Evolutionary conservation across 2,113 vertebrate species (phyloP).

Genomic region (Picathartes gymnocephalus): DNA sequence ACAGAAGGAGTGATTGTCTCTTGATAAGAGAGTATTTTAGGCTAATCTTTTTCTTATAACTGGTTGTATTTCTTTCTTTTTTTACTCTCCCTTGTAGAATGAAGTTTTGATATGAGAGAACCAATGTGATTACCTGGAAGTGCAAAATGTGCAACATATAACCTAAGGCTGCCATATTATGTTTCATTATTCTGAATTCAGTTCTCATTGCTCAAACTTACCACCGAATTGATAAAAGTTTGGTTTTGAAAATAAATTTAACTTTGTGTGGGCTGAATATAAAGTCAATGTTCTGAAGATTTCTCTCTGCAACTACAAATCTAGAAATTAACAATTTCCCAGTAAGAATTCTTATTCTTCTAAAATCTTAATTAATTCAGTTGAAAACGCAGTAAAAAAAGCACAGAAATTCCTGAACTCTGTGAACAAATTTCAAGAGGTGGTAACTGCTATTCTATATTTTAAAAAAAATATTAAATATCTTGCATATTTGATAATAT

Average conservation of each 20-base stretch:
- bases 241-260: neutral
- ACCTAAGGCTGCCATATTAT: neutral
- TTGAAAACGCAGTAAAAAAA: neutral
- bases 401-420: neutral
- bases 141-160: fast-evolving
- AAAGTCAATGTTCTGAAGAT: neutral
- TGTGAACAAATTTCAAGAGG: neutral
- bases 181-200: neutral
- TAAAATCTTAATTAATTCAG: neutral
- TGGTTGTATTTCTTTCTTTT: neutral
- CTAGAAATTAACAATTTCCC: neutral
- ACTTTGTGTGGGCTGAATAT: neutral
- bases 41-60: neutral
- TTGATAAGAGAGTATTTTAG: neutral
- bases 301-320: neutral
- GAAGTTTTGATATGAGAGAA: neutral
- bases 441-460: neutral
- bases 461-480: neutral
- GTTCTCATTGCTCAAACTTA: neutral
- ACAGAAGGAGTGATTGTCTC: neutral
- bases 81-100: neutral
- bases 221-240: neutral
- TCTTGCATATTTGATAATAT: neutral
- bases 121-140: neutral
- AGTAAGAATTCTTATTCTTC: neutral